A percentile compares a stretch with the other conserved stretches of the same genome.
These are phyloP conservation scores for Ambastaia sidthimunki DNA, from an alignment of 2,797 vertebrate genomes.

Conservation along the genomic window DNA sequence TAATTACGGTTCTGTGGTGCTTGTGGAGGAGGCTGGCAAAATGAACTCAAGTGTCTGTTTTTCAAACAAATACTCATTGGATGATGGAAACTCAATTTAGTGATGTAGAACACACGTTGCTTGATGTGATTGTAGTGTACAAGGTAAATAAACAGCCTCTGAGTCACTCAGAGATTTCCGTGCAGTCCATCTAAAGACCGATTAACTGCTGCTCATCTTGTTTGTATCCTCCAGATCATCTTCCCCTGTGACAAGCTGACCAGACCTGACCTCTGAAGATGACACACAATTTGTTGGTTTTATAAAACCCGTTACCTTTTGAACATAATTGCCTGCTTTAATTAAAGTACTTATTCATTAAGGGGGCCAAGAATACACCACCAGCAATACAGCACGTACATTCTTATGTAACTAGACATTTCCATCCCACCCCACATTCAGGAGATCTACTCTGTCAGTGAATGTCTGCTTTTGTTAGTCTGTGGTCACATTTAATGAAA, in stretches of 20 bases:
- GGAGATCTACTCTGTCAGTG: not conserved
- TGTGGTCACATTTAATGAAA: not conserved
- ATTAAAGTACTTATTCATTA: not conserved
- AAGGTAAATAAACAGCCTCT: slow-evolving; percentile 26
- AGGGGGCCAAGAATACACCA: not conserved
- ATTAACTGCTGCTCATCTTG: not conserved
- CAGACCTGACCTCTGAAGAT: not conserved
- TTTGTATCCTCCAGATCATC: slow-evolving; percentile 1
- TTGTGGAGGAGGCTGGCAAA: slow-evolving; percentile 42
- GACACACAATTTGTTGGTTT: not conserved
- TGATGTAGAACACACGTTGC: not conserved
- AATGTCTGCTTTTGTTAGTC: not conserved
- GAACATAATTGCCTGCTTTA: slow-evolving; percentile 41
- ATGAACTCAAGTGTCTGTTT: slow-evolving; percentile 23
- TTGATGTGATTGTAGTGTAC: not conserved
- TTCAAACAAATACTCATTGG: slow-evolving; percentile 38
- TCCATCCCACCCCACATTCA: not conserved
- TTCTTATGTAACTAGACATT: slow-evolving; percentile 9
- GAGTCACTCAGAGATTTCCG: slow-evolving; percentile 14
- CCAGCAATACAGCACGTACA: not conserved
- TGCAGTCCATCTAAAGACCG: not conserved
- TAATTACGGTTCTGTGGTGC: slow-evolving; percentile 61
- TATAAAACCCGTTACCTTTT: not conserved
- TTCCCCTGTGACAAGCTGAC: not conserved
- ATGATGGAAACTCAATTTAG: slow-evolving; percentile 45